Percentiles rank a stretch among this genome's conserved stretches.
Conservation (phyloP, 2,113 vertebrate species). For the Hemichromis elongatus region DNA sequence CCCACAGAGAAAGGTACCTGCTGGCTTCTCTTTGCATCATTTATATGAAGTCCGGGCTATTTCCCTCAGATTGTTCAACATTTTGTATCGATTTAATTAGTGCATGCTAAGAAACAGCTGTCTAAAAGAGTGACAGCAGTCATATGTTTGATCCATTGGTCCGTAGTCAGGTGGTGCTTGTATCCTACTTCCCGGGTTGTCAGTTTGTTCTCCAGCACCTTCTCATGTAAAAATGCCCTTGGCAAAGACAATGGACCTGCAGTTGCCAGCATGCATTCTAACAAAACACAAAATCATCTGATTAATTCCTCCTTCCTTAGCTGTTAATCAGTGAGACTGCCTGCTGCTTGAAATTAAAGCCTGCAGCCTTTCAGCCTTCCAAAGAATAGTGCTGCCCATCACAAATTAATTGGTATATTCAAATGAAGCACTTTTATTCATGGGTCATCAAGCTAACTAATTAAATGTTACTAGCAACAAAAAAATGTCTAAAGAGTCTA, state of each 20-base stretch:
- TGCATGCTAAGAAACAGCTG: neutral
- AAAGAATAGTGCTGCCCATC: neutral
- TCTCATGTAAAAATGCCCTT: neutral
- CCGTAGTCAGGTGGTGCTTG: neutral
- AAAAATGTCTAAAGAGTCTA: neutral
- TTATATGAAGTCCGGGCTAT: neutral
- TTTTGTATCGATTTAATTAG: neutral
- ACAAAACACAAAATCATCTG: slow-evolving; percentile 1
- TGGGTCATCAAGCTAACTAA: neutral
- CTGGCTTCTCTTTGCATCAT: neutral
- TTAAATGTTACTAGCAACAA: neutral
- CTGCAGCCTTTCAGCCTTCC: neutral
- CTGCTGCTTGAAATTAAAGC: neutral
- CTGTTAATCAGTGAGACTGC: neutral
- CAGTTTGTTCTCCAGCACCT: neutral
- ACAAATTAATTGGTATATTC: neutral
- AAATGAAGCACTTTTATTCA: neutral
- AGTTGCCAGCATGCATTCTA: neutral
- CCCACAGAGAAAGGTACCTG: neutral
- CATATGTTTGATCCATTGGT: neutral
- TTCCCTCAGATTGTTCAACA: neutral
- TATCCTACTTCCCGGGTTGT: neutral
- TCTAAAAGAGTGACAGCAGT: neutral
- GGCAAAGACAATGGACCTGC: neutral
- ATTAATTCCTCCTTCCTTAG: neutral